Percentiles rank a stretch among this genome's conserved stretches.
These are phyloP conservation scores for Graptemys geographica DNA, from an alignment of 2,797 vertebrate species.

Conservation along the genomic window DNA sequence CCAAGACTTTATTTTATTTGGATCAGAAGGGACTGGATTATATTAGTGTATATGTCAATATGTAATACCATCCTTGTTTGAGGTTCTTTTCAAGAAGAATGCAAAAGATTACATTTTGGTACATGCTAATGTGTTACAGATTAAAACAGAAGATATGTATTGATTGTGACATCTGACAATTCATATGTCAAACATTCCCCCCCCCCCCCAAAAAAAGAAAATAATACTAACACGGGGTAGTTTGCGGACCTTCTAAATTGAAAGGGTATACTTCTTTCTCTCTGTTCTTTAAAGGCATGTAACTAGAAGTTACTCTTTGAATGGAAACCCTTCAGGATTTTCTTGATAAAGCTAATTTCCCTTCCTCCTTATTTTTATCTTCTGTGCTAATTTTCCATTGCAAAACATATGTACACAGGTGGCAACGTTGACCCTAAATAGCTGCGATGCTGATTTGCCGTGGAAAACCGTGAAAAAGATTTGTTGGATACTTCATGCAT, in stretches of 20 bases:
- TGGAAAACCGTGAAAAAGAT: neutral
- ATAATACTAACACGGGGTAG: neutral
- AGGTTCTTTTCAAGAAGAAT: slow-evolving; percentile 14
- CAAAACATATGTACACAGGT: neutral
- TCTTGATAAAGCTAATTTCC: neutral
- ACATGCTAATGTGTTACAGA: neutral
- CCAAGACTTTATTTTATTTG: neutral
- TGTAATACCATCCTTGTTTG: slow-evolving; percentile 1
- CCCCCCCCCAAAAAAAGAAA: neutral
- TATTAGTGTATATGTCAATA: slow-evolving; percentile 16
- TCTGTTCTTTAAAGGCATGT: slow-evolving; percentile 8
- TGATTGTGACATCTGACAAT: slow-evolving; percentile 3
- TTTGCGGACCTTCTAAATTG: slow-evolving; percentile 2
- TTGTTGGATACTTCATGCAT: neutral
- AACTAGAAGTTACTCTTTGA: neutral
- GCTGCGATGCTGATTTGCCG: neutral
- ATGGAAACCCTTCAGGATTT: neutral
- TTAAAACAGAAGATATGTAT: slow-evolving; percentile 25
- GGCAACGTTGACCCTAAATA: neutral
- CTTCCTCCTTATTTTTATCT: neutral
- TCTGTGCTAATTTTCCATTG: neutral
- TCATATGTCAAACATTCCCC: neutral
- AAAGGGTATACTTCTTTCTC: neutral
- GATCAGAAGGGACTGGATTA: slow-evolving; percentile 9
- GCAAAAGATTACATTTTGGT: slow-evolving; percentile 27